Conservation (phyloP, 2,888 invertebrate genomes). For the Ectropis crepuscularia region DNA sequence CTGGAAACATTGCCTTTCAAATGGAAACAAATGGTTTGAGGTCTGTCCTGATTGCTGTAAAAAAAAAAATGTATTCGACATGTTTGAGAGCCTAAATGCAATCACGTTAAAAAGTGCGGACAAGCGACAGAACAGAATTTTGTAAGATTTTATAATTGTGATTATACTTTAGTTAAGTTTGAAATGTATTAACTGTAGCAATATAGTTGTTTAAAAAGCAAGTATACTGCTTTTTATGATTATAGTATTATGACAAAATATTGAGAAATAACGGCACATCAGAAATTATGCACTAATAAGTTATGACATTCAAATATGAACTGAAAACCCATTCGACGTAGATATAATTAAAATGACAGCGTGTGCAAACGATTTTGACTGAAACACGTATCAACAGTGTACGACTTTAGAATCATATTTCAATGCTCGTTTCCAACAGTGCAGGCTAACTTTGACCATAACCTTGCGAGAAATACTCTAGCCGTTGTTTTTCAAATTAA, state of each 20-base stretch:
- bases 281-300: not conserved
- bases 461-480: too few species aligned
- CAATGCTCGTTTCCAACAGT: too few species aligned
- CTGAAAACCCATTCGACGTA: not conserved
- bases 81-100: not conserved
- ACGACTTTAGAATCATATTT: too few species aligned
- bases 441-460: too few species aligned
- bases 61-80: not conserved
- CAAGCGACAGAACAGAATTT: conserved; percentile 7
- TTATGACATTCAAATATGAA: too few species aligned
- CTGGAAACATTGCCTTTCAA: too few species aligned
- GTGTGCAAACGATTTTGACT: not conserved
- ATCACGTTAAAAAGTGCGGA: not conserved
- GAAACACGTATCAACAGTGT: not conserved
- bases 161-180: conserved; percentile 30
- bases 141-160: conserved; percentile 32
- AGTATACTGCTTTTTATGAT: conserved; percentile 5
- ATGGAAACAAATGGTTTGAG: too few species aligned
- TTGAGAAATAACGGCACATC: not conserved
- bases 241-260: not conserved
- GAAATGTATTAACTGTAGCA: conserved; percentile 19
- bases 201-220: conserved; percentile 3
- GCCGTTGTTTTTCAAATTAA: too few species aligned
- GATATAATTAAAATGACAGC: not conserved
- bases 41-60: too few species aligned